phyloP scores from a whole-genome alignment of 2,888 invertebrate species.

The Drosophila engyochracea region DNA sequence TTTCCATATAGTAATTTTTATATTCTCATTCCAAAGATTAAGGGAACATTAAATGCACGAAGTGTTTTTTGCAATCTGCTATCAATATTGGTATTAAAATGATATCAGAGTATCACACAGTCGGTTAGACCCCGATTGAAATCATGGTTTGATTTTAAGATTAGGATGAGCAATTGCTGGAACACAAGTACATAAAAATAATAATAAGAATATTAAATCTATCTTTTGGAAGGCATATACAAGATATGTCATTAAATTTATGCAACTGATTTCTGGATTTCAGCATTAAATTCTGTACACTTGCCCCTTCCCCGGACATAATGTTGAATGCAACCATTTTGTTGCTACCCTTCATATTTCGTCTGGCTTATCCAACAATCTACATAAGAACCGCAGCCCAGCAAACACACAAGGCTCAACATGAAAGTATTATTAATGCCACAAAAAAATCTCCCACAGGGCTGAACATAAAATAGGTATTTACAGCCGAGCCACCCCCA shows the following conservation, averaged over 20 bases:
- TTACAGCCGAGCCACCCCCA: conserved; percentile 58
- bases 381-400: conserved; percentile 62
- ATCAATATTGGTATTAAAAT: background rate
- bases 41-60: background rate
- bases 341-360: conserved; percentile 34
- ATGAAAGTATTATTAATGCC: conserved; percentile 69
- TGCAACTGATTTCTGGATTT: background rate
- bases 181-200: background rate
- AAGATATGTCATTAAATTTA: background rate
- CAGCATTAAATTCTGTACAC: conserved; percentile 3
- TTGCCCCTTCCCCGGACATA: background rate
- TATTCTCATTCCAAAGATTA: background rate
- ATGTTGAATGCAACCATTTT: conserved; percentile 39
- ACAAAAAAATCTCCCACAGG: conserved; percentile 72
- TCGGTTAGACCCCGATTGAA: background rate
- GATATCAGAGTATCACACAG: background rate
- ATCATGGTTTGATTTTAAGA: background rate
- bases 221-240: background rate
- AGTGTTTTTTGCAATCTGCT: background rate
- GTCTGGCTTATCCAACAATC: conserved; percentile 58
- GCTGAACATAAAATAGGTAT: conserved; percentile 75
- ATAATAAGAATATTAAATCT: background rate
- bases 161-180: background rate
- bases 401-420: conserved; percentile 52
- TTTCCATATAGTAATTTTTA: background rate